Evolutionary conservation across 2,113 vertebrate genomes (phyloP), one percentile per base, ranked within the genome.

Genomic region (Numida meleagris): DNA sequence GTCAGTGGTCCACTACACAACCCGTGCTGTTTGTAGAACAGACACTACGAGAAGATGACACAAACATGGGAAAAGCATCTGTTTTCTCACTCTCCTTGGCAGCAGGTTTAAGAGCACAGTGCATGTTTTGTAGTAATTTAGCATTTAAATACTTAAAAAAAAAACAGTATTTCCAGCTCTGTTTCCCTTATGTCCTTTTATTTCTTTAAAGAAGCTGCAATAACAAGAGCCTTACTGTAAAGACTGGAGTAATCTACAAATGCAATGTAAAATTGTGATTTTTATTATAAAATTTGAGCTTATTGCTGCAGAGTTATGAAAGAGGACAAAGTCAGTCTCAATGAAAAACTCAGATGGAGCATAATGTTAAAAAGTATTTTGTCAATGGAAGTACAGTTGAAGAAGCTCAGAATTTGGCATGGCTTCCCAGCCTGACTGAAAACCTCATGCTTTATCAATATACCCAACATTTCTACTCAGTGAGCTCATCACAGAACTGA

Each of bases 41-140:
- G 55, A 71, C 59, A 62, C 38, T 74, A 16, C 19, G 57, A 71
- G 31, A 94, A 33, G 14, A 48, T 67, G 76, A 71, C 87, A 76
- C 80, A 93, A 91, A 92, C 75, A 85, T 3, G 38, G 84, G 68
- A 73, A 77, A 88, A 78, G 46, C 1, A 1, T 36, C 76, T 92
- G 70, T 43, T 81, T 59, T 89, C 80, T 93, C 57, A 48, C 61
- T 91, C 63, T 77, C 43, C 68, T 62, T 96, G 91, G 87, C 79
- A 89, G 79, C 42, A 91, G 79, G 63, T 82, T 86, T 88, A 87
- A 80, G 50, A 91, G 46, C 51, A 71, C 12, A 50, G 29, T 33
- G 17, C 11, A 9, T 45, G 11, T 73, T 94, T 92, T 76, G 50
- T 58, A 80, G 59, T 59, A 71, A 74, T 82, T 88, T 89, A 95